Conservation (phyloP, 2,888 invertebrate species). For the Phyllotreta cruciferae region DNA sequence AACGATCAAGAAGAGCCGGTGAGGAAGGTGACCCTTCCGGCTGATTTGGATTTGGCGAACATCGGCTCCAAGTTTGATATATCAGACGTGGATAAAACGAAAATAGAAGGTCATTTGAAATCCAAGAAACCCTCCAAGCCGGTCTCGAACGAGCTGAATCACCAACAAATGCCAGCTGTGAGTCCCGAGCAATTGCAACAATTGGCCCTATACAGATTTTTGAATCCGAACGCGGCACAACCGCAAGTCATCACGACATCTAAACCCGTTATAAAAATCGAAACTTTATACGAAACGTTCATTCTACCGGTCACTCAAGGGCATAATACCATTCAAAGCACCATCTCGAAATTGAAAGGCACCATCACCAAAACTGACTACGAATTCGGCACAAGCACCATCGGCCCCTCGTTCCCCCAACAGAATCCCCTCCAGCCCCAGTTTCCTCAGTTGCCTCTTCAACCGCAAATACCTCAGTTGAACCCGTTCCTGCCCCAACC, state of each 20-base stretch:
- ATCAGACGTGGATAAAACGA: conserved; percentile 72
- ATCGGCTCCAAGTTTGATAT: conserved; percentile 77
- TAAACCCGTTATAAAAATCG: conserved; percentile 75
- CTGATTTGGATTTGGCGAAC: conserved; percentile 74
- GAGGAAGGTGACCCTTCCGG: conserved; percentile 64
- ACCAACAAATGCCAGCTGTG: conserved; percentile 50
- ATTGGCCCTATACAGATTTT: conserved; percentile 66
- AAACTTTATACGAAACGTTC: conserved; percentile 83
- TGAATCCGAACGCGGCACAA: conserved; percentile 73
- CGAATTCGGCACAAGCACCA: conserved; percentile 76
- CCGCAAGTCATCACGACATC: conserved; percentile 80
- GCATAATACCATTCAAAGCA: conserved; percentile 76
- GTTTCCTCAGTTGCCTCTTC: conserved; percentile 43
- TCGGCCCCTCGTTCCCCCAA: conserved; percentile 64
- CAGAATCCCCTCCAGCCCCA: conserved; percentile 50
- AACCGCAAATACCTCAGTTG: conserved; percentile 56
- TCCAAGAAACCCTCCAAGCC: conserved; percentile 59
- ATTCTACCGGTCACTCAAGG: conserved; percentile 81
- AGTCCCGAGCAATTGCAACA: conserved; percentile 51
- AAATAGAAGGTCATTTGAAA: conserved; percentile 64
- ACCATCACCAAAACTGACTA: conserved; percentile 82
- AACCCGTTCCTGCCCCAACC: conserved; percentile 65
- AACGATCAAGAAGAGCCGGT: conserved; percentile 69
- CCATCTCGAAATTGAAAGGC: conserved; percentile 78
- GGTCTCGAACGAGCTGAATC: conserved; percentile 42